Percentiles rank a stretch among this genome's conserved stretches.
Evolutionary conservation across 1,140 invertebrate species (phyloP).

Genomic region (Drosophila littoralis): DNA sequence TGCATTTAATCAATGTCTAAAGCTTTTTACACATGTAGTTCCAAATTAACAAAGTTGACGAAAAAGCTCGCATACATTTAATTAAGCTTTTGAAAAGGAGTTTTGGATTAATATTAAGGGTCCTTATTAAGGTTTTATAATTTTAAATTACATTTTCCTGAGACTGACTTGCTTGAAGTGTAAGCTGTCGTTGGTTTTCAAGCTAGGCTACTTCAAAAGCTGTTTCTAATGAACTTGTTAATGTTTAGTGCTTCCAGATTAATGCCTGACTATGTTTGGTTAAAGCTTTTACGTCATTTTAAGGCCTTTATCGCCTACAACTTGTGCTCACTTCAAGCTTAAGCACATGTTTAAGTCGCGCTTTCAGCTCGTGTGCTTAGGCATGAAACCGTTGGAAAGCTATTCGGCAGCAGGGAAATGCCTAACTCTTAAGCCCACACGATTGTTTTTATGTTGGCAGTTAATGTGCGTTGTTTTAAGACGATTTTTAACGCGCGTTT

Average conservation of each 20-base stretch:
- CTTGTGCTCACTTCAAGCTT: not conserved
- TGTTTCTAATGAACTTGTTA: not conserved
- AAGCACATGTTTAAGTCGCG: not conserved
- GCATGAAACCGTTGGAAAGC: not conserved
- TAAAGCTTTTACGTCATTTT: not conserved
- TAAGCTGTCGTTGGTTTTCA: too few relatives aligned
- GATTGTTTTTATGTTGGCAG: conserved; percentile 52
- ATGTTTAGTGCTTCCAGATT: too few relatives aligned
- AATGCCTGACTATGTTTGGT: not conserved
- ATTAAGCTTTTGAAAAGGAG: too few relatives aligned
- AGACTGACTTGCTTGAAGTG: too few relatives aligned
- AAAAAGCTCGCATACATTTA: too few relatives aligned
- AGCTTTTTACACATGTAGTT: too few relatives aligned
- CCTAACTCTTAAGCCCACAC: conserved; percentile 21
- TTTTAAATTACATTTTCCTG: too few relatives aligned
- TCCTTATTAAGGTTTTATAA: too few relatives aligned
- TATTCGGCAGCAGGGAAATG: conserved; percentile 25
- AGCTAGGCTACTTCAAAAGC: too few relatives aligned
- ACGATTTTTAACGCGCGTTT: conserved; percentile 58
- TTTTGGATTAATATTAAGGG: too few relatives aligned
- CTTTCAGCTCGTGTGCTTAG: conserved; percentile 21
- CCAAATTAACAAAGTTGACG: too few relatives aligned
- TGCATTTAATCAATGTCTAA: too few relatives aligned
- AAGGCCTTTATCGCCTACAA: not conserved
- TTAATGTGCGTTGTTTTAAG: conserved; percentile 72